These are phyloP conservation scores for Phalacrocorax brasilianus DNA, from an alignment of 2,113 vertebrate species.

Conservation along the genomic window DNA sequence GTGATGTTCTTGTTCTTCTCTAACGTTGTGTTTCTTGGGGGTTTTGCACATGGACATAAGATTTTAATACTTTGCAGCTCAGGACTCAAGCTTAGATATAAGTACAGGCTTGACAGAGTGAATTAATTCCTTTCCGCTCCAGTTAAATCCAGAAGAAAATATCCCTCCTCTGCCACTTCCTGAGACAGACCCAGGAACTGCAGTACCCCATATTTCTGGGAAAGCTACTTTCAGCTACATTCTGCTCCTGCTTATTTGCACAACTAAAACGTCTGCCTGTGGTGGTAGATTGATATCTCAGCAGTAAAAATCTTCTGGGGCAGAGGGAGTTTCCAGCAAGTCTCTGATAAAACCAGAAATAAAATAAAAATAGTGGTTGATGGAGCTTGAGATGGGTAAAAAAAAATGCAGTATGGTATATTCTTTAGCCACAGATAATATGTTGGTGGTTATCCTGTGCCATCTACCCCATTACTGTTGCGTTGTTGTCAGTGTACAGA, in stretches of 20 bases:
- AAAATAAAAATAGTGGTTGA: not conserved
- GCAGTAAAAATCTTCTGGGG: not conserved
- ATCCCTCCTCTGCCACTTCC: too few species aligned
- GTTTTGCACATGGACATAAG: not conserved
- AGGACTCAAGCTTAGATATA: not conserved
- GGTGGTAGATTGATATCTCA: not conserved
- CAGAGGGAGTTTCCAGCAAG: not conserved
- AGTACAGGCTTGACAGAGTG: not conserved
- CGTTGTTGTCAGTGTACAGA: not conserved
- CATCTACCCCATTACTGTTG: not conserved
- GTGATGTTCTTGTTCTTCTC: not conserved
- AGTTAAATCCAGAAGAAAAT: not conserved
- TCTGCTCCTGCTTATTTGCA: not conserved
- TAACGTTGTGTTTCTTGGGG: not conserved
- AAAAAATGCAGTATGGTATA: not conserved
- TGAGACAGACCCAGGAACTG: not conserved
- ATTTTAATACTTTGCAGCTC: not conserved
- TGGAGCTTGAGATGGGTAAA: not conserved
- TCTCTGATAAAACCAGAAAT: not conserved
- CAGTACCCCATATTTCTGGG: not conserved
- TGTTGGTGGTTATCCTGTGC: not conserved
- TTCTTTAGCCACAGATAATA: not conserved
- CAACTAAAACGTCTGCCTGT: too few species aligned
- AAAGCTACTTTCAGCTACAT: not conserved
- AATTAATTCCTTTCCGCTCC: not conserved